Evolutionary conservation across 2,113 vertebrate genomes (phyloP).

Genomic region (Psephotus haematonotus): DNA sequence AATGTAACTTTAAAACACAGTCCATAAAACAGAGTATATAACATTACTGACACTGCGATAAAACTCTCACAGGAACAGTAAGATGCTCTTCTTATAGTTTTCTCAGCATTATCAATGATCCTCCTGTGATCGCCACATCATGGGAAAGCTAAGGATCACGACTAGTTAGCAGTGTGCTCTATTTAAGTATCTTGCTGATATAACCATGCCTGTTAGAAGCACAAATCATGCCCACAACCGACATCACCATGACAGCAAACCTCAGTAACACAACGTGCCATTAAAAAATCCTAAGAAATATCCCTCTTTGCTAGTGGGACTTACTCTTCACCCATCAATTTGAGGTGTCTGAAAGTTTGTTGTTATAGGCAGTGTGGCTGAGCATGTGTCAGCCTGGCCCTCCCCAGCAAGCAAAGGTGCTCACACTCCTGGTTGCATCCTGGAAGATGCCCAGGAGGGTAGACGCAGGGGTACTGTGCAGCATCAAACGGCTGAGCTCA

Average conservation of each 20-base stretch:
- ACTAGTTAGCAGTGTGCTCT: background rate
- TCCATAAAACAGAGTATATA: constrained; percentile 27
- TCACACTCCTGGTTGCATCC: background rate
- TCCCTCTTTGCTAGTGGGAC: background rate
- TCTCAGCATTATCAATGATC: background rate
- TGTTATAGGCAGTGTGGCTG: accelerated
- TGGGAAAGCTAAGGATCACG: background rate
- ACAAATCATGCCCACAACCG: background rate
- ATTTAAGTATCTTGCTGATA: background rate
- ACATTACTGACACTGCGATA: background rate
- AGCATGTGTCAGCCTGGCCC: background rate
- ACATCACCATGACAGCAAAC: background rate
- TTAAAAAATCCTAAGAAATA: background rate
- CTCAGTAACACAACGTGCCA: background rate
- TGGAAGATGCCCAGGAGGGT: background rate
- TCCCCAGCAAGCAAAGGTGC: background rate
- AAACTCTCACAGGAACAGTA: background rate
- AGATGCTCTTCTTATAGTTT: background rate
- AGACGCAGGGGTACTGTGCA: accelerated
- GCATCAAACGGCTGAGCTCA: background rate
- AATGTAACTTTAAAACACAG: constrained; percentile 27
- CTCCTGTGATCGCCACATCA: background rate
- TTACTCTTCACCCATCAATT: background rate
- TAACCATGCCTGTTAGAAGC: background rate
- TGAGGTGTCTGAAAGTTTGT: background rate